A percentile compares a stretch with the other conserved stretches of the same genome.
phyloP scores from a whole-genome alignment of 2,888 invertebrate species.

The Agrypnus murinus region DNA sequence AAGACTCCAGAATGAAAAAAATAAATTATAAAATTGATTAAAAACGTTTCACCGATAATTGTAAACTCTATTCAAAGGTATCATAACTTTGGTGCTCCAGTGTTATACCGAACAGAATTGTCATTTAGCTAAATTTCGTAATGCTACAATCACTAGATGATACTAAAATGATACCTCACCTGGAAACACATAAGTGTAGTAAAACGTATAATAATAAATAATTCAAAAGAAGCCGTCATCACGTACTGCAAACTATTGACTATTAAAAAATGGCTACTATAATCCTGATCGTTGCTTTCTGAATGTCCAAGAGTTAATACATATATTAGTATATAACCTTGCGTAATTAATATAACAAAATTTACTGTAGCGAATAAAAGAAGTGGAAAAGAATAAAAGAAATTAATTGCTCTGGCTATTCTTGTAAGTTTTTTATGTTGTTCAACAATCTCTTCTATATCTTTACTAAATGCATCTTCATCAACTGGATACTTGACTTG shows the following conservation, averaged over 20 bases:
- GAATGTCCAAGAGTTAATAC: constrained; percentile 14
- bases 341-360: constrained; percentile 33
- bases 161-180: too few relatives aligned
- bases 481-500: constrained; percentile 46
- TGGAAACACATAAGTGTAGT: constrained; percentile 32
- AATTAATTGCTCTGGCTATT: constrained; percentile 37
- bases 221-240: constrained; percentile 10
- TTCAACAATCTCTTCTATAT: constrained; percentile 32
- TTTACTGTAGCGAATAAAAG: constrained; percentile 39
- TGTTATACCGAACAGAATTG: too few relatives aligned
- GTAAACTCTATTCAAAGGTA: too few relatives aligned
- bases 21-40: too few relatives aligned
- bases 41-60: too few relatives aligned
- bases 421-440: constrained; percentile 47
- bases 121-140: too few relatives aligned
- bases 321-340: constrained; percentile 36
- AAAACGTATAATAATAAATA: constrained; percentile 28
- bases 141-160: too few relatives aligned
- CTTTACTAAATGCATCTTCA: constrained; percentile 35
- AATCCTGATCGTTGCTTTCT: background rate
- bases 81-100: too few relatives aligned
- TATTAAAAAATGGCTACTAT: constrained; percentile 19
- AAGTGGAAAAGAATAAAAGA: constrained; percentile 44
- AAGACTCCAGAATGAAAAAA: too few relatives aligned
- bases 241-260: constrained; percentile 19